Percentiles rank a stretch among this genome's conserved stretches.
Conservation (phyloP, 2,888 invertebrate species). For the Digitonthophagus gazella region DNA sequence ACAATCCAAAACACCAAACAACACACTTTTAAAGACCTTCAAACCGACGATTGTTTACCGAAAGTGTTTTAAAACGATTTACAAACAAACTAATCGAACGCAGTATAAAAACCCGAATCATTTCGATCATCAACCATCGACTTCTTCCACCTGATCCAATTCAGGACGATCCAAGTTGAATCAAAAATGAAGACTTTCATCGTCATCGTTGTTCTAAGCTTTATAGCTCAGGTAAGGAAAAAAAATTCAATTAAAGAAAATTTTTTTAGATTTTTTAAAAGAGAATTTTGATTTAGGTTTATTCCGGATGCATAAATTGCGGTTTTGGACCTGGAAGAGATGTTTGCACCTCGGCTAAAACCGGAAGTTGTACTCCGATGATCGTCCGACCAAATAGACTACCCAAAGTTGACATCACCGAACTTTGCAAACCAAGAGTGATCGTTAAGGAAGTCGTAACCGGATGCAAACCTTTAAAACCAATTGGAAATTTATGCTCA, state of each 20-base stretch:
- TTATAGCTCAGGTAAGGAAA: constrained; percentile 17
- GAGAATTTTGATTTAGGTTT: constrained; percentile 16
- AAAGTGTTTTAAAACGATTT: no score
- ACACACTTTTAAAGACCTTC: no score
- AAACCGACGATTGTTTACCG: no score
- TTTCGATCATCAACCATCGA: no score
- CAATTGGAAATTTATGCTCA: constrained; percentile 42
- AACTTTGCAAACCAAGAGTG: constrained; percentile 31
- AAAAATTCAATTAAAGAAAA: background rate
- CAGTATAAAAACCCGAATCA: no score
- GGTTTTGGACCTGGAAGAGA: constrained; percentile 41
- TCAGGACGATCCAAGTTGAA: no score
- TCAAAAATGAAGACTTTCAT: constrained; percentile 13
- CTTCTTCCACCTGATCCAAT: no score
- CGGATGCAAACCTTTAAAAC: constrained; percentile 32
- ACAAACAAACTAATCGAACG: constrained; percentile 19
- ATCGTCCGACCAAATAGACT: constrained; percentile 44
- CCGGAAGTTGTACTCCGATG: constrained; percentile 35
- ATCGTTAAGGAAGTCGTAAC: constrained; percentile 33
- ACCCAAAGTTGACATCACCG: constrained; percentile 32
- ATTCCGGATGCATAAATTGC: constrained; percentile 28
- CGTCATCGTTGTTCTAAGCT: background rate
- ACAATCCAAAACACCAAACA: no score
- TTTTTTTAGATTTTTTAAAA: background rate
- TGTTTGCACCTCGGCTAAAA: constrained; percentile 30